Conservation (phyloP, 2,113 vertebrate genomes). For the Piliocolobus tephrosceles region DNA sequence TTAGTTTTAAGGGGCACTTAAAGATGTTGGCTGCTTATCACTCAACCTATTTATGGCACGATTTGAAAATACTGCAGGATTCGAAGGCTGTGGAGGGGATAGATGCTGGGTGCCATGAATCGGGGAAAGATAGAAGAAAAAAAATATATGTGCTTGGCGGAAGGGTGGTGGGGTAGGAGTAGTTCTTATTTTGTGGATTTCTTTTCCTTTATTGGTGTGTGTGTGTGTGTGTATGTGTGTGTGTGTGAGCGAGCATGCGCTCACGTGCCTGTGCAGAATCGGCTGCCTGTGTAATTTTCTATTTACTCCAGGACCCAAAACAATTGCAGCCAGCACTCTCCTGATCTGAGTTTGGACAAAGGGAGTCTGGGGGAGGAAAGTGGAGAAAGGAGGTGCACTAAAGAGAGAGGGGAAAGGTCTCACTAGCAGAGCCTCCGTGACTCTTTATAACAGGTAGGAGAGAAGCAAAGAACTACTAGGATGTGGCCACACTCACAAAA, state of each 20-base stretch:
- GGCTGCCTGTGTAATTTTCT: constrained; percentile 8
- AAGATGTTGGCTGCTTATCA: constrained; percentile 45
- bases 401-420: too few relatives aligned
- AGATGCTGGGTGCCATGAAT: background rate
- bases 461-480: background rate
- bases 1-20: constrained; percentile 43
- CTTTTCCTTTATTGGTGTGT: background rate
- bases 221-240: background rate
- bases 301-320: background rate
- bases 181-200: background rate
- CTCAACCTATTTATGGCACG: background rate
- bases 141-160: background rate
- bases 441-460: background rate
- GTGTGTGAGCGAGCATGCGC: background rate
- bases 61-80: background rate
- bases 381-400: background rate
- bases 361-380: background rate
- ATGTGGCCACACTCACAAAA: background rate
- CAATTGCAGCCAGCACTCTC: background rate
- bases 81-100: background rate
- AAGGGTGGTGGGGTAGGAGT: fast-evolving
- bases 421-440: fast-evolving
- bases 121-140: background rate
- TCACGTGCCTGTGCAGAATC: background rate
- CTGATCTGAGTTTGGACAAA: background rate